Conservation (phyloP, 2,113 vertebrate genomes). For the Plestiodon gilberti region DNA sequence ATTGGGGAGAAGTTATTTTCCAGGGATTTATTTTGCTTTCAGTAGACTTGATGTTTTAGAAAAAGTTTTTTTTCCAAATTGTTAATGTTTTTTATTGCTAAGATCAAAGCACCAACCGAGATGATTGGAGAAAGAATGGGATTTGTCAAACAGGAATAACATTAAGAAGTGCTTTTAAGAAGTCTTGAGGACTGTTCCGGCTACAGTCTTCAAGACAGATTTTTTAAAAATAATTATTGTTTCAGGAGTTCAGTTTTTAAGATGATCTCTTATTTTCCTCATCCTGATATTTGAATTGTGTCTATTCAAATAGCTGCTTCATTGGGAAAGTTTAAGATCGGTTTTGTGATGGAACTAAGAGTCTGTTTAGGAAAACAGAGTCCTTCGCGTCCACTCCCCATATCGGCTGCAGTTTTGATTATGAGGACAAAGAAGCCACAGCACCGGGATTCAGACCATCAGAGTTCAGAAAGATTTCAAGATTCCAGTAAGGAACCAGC, state of each 20-base stretch:
- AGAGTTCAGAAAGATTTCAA: too few species aligned
- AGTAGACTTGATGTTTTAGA: not conserved
- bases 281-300: not conserved
- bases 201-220: not conserved
- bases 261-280: not conserved
- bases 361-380: not conserved
- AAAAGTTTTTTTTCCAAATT: not conserved
- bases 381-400: not conserved
- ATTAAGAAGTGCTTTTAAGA: not conserved
- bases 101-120: constrained; percentile 3
- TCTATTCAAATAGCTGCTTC: not conserved
- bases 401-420: not conserved
- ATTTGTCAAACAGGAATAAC: not conserved
- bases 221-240: not conserved
- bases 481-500: too few species aligned
- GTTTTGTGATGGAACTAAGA: not conserved
- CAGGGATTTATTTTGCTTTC: constrained; percentile 19
- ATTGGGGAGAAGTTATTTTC: constrained; percentile 9
- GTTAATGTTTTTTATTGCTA: not conserved
- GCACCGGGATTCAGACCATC: too few species aligned
- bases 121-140: not conserved
- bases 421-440: too few species aligned
- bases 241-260: not conserved
- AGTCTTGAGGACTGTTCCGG: not conserved
- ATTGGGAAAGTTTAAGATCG: not conserved